phyloP scores from a whole-genome alignment of 2,113 vertebrate genomes.

The Esox niger region DNA sequence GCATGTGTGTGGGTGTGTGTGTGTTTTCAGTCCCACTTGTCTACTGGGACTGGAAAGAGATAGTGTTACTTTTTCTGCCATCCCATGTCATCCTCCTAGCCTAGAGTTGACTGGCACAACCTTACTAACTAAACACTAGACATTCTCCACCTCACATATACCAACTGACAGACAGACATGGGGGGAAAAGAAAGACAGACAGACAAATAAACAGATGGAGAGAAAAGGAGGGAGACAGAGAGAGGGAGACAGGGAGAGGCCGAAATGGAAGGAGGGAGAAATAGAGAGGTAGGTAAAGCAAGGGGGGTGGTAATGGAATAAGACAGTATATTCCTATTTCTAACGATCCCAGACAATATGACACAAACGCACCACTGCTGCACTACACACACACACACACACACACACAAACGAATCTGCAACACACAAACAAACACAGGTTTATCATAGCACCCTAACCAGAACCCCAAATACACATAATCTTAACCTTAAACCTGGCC shows the following conservation, averaged over 20 bases:
- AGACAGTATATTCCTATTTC: neutral
- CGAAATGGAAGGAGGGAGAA: neutral
- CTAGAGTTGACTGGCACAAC: neutral
- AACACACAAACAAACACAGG: neutral
- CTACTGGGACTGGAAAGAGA: too few species aligned
- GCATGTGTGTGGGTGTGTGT: neutral
- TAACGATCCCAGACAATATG: neutral
- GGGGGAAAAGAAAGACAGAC: too few species aligned
- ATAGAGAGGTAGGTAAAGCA: neutral
- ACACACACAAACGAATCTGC: too few species aligned
- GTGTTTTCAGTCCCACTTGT: neutral
- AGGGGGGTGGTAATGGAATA: neutral
- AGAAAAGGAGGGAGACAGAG: neutral
- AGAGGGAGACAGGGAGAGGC: neutral
- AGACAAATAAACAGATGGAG: too few species aligned
- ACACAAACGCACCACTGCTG: slow-evolving; percentile 1
- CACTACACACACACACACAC: neutral
- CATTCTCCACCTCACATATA: too few species aligned
- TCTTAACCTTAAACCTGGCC: too few species aligned
- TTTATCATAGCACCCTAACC: too few species aligned
- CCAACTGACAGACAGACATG: too few species aligned
- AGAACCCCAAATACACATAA: neutral
- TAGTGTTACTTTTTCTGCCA: too few species aligned
- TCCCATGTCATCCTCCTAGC: too few species aligned
- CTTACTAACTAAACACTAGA: too few species aligned